A percentile compares a stretch with the other conserved stretches of the same genome.
Conservation (phyloP, 1,140 invertebrate genomes). For the Venustaconcha ellipsiformis region DNA sequence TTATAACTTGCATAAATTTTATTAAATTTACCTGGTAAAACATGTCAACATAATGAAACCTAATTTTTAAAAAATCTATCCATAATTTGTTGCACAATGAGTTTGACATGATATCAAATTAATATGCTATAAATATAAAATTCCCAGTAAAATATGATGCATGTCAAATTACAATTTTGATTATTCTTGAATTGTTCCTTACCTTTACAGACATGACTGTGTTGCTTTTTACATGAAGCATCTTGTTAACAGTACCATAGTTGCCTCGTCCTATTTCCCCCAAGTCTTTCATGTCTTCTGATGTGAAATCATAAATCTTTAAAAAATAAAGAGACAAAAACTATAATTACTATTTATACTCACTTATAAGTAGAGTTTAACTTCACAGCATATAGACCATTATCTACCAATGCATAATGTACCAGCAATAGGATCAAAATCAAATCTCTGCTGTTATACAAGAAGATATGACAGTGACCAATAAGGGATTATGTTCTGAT, state of each 20-base stretch:
- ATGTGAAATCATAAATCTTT: slow-evolving; percentile 69
- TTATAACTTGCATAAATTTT: background rate
- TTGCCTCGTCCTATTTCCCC: slow-evolving; percentile 95
- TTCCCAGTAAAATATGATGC: too few relatives aligned
- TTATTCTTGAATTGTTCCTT: slow-evolving; percentile 10
- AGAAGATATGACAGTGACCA: too few relatives aligned
- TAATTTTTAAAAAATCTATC: background rate
- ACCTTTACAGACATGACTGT: slow-evolving; percentile 90
- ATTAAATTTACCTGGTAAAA: background rate
- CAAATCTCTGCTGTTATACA: too few relatives aligned
- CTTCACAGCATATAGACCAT: too few relatives aligned
- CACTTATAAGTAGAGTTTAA: too few relatives aligned
- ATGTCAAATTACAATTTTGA: too few relatives aligned
- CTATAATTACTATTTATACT: background rate
- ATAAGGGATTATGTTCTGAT: too few relatives aligned
- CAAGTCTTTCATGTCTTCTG: slow-evolving; percentile 88
- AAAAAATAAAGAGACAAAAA: slow-evolving; percentile 27
- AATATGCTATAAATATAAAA: too few relatives aligned
- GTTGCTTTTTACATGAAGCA: slow-evolving; percentile 90
- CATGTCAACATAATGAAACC: background rate
- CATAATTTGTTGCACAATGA: slow-evolving; percentile 2
- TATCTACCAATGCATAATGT: too few relatives aligned
- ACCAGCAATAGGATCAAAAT: too few relatives aligned
- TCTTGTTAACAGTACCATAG: slow-evolving; percentile 97
- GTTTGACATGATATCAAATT: background rate